Conservation (phyloP, 2,113 vertebrate genomes). For the Seriola rivoliana region DNA sequence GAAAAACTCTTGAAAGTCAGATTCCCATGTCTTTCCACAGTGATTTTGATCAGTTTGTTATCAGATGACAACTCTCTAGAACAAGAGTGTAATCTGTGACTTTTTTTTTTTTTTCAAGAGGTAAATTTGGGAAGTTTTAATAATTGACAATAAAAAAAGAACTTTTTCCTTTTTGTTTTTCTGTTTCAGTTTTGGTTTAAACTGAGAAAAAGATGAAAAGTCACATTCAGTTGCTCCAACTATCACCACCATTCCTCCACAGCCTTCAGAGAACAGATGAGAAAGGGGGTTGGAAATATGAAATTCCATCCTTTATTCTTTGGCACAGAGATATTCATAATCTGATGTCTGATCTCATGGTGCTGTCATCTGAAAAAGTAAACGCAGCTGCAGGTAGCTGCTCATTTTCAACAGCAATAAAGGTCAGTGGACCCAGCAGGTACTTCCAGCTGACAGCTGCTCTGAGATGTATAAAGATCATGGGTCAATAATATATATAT, state of each 20-base stretch:
- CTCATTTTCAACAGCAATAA: constrained; percentile 7
- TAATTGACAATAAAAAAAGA: neutral
- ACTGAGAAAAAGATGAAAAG: neutral
- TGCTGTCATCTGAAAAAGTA: constrained; percentile 3
- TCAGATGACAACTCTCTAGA: neutral
- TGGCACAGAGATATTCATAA: constrained; percentile 8
- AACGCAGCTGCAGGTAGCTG: constrained; percentile 15
- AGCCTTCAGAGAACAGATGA: neutral
- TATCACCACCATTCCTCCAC: neutral
- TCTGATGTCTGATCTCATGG: neutral
- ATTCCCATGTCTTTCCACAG: neutral
- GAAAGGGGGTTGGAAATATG: neutral
- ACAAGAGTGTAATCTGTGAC: neutral
- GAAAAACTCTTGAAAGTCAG: neutral
- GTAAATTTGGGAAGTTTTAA: neutral
- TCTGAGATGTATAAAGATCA: neutral
- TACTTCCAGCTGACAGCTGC: constrained; percentile 1
- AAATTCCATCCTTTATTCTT: neutral
- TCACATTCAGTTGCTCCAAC: no score
- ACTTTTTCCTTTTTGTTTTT: neutral
- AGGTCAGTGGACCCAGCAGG: constrained; percentile 21
- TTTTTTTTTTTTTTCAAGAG: neutral
- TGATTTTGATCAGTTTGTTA: constrained; percentile 2
- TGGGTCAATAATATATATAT: neutral
- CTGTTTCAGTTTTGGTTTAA: neutral